Evolutionary conservation across 1,140 invertebrate species (phyloP).

Genomic region (Calycopis cecrops): DNA sequence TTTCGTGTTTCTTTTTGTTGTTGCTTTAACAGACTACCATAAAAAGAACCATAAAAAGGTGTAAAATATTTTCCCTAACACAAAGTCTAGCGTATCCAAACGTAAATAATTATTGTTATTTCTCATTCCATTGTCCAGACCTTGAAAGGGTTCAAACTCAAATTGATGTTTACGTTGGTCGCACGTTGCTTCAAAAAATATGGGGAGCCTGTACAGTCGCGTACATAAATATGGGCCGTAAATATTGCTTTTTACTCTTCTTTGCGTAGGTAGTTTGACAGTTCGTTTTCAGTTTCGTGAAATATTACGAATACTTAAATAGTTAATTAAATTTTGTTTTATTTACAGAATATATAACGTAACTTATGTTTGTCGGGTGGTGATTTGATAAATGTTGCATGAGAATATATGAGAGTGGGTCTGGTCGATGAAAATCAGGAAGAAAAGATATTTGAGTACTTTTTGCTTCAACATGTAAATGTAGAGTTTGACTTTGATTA

Average conservation of each 20-base stretch:
- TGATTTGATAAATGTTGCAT: too few species aligned
- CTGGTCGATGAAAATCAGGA: too few species aligned
- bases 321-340: too few species aligned
- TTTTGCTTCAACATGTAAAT: too few species aligned
- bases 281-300: too few species aligned
- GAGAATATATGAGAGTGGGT: too few species aligned
- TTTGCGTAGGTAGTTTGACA: too few species aligned
- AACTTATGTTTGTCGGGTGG: too few species aligned
- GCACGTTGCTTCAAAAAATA: conserved; percentile 13
- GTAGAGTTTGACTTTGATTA: too few species aligned
- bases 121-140: conserved; percentile 9
- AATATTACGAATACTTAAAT: too few species aligned
- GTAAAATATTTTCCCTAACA: conserved; percentile 8
- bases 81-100: conserved; percentile 10
- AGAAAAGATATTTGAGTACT: too few species aligned
- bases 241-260: background rate
- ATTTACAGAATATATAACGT: too few species aligned
- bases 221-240: background rate
- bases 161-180: conserved; percentile 11
- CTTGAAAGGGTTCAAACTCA: conserved; percentile 7
- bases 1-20: conserved; percentile 2
- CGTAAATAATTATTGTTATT: conserved; percentile 11
- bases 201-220: conserved; percentile 7
- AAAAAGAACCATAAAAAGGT: conserved; percentile 9
- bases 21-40: background rate